These are phyloP conservation scores for Pachyramphus minor DNA, from an alignment of 2,113 vertebrate species.

Conservation along the genomic window DNA sequence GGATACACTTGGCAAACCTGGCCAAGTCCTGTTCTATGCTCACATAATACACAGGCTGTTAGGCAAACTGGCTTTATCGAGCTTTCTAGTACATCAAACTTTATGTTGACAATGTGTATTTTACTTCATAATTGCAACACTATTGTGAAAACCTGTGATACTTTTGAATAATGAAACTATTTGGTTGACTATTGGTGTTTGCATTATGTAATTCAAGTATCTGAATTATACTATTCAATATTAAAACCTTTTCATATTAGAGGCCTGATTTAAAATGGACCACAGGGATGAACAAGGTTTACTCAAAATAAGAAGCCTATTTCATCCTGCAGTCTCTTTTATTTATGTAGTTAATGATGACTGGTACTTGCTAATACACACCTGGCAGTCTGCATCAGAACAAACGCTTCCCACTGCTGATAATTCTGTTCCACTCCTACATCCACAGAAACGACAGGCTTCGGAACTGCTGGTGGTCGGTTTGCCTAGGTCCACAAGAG, in stretches of 20 bases:
- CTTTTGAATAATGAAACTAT: neutral
- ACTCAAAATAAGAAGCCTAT: neutral
- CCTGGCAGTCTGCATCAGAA: conserved; percentile 95
- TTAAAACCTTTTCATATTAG: neutral
- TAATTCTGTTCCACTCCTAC: conserved; percentile 91
- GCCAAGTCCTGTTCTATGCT: neutral
- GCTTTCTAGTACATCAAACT: neutral
- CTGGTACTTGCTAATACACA: conserved; percentile 26
- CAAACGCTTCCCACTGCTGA: conserved; percentile 97
- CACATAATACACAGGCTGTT: neutral
- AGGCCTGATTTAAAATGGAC: neutral
- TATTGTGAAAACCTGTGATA: neutral
- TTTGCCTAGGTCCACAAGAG: conserved; percentile 77
- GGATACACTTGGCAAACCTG: neutral
- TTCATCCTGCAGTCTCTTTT: neutral
- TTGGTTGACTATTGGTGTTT: neutral
- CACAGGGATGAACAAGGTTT: neutral
- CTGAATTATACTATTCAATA: neutral
- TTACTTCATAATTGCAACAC: neutral
- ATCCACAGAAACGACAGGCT: conserved; percentile 96
- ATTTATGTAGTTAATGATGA: neutral
- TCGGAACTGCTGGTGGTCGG: conserved; percentile 94
- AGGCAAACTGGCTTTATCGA: neutral
- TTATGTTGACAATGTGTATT: neutral
- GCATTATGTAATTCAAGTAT: neutral